A percentile compares a stretch with the other conserved stretches of the same genome.
These are phyloP conservation scores for Lerista edwardsae DNA, from an alignment of 2,797 vertebrate genomes.

Conservation along the genomic window DNA sequence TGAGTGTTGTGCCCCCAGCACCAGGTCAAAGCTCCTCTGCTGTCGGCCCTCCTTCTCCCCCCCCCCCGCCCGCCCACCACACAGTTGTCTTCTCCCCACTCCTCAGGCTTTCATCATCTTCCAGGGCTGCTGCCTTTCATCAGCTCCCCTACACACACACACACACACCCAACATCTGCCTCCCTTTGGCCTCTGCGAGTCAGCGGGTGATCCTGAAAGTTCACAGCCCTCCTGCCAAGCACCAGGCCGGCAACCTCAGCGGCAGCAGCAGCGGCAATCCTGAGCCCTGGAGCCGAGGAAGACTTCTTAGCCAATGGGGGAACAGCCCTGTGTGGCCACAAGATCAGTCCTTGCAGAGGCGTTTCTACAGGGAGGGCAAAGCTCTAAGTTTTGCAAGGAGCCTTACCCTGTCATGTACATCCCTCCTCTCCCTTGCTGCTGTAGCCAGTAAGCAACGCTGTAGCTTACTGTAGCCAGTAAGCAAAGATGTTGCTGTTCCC, in stretches of 20 bases:
- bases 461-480: too few species aligned
- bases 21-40: fast-evolving
- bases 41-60: fast-evolving
- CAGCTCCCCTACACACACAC: too few species aligned
- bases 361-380: too few species aligned
- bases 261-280: not conserved
- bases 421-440: too few species aligned
- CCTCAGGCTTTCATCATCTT: not conserved
- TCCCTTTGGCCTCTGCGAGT: not conserved
- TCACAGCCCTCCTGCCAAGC: not conserved
- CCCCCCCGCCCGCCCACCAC: too few species aligned
- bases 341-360: too few species aligned
- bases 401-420: too few species aligned
- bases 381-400: too few species aligned
- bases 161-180: not conserved
- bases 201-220: not conserved
- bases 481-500: too few species aligned
- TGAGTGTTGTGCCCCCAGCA: fast-evolving
- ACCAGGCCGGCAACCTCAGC: too few species aligned
- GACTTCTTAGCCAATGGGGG: not conserved
- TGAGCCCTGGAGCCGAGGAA: not conserved
- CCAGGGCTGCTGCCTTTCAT: not conserved
- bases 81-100: fast-evolving
- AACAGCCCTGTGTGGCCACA: too few species aligned
- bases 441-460: too few species aligned